Base-by-base conservation (phyloP, 2,888 invertebrate genomes). In the Ophion obscuratus region DNA sequence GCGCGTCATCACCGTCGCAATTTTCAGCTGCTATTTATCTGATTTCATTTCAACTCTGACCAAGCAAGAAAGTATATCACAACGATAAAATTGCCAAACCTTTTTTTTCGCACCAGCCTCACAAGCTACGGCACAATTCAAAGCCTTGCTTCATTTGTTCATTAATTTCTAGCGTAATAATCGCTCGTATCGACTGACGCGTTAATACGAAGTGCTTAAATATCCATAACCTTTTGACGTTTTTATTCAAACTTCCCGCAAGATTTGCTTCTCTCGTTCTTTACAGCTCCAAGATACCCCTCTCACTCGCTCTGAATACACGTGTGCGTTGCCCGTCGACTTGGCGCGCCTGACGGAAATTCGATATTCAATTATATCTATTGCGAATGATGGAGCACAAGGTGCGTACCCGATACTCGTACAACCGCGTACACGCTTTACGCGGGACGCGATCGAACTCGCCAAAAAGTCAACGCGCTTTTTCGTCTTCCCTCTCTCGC, bases 131-230 rank as follows among this genome's bases (percentile, higher is more conserved):
- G n/a, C 31, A 10, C 9, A 57, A 31, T 31, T 71, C 9, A 9
- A 59, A 17, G n/a, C 31, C 57, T 4, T 24, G 36, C 36, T 57
- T 17, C 2, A 24, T 27, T 44, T 53, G 27, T n/a, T 1, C 20
- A 44, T 68, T 7, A 6, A 31, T 61, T 44, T 20, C 40, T n/a
- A 24, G 71, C 70, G 31, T 71, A 31, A 79, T 71, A 71, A 71
- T 71, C 14, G 62, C 71, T 70, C 36, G 36, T 79, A 79, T 79
- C 62, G 64, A 71, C 62, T 71, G 71, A 76, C 53, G 36, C 20
- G 62, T 62, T 79, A 79, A 71, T 71, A 80, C 71, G 66, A 53
- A 80, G 71, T 71, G 71, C 2, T 62, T 62, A 79, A 79, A 62
- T 79, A 79, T 79, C 61, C 40, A 62, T 79, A 79, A 71, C 27